These are phyloP conservation scores for Caenorhabditis briggsae DNA, from an alignment of 1,140 invertebrate species.

Conservation along the genomic window DNA sequence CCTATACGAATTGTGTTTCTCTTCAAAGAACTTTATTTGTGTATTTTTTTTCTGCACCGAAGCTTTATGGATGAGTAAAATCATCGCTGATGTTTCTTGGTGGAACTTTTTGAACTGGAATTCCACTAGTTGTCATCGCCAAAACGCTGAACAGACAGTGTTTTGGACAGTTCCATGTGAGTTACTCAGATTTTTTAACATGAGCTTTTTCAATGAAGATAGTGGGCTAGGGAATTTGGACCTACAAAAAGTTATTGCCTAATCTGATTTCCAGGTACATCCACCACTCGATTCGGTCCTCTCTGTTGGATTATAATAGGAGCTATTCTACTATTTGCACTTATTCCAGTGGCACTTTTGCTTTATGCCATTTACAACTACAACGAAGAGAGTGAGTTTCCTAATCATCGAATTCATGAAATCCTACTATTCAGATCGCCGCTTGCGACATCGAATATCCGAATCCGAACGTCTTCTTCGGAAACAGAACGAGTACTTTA, in stretches of 20 bases:
- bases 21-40: neutral
- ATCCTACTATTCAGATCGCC: neutral
- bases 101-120: constrained; percentile 55
- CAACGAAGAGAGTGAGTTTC: constrained; percentile 29
- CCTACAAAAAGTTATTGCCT: no score
- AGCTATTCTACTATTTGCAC: neutral
- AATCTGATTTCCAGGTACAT: neutral
- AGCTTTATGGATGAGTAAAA: constrained; percentile 53
- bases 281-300: constrained; percentile 39
- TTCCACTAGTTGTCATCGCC: constrained; percentile 47
- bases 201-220: neutral
- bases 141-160: constrained; percentile 46
- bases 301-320: constrained; percentile 37
- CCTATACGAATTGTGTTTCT: constrained; percentile 29
- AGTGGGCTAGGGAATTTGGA: no score
- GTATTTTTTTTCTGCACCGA: neutral
- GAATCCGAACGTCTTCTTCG: constrained; percentile 21
- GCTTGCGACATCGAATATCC: constrained; percentile 14
- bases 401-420: neutral
- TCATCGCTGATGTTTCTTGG: constrained; percentile 48
- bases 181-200: neutral
- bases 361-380: constrained; percentile 31
- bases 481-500: constrained; percentile 46
- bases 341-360: neutral
- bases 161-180: constrained; percentile 52